Conservation (phyloP, 2,113 vertebrate genomes). For the Ancistrus triradiatus region DNA sequence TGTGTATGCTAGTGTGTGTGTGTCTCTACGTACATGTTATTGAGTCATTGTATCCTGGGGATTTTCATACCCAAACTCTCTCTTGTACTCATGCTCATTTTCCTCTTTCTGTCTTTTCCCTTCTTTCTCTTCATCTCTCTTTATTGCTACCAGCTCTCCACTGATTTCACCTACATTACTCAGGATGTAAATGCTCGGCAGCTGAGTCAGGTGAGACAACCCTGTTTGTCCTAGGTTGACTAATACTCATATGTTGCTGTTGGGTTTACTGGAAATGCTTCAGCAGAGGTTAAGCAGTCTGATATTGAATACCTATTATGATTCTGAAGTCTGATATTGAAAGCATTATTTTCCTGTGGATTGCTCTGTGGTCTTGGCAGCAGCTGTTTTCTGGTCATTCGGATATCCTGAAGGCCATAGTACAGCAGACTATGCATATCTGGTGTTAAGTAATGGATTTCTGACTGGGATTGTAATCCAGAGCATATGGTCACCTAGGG, state of each 20-base stretch:
- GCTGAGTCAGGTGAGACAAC: slow-evolving; percentile 60
- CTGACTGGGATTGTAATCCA: background rate
- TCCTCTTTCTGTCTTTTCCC: background rate
- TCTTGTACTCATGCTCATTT: background rate
- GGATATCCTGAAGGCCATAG: background rate
- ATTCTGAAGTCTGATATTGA: too few species aligned
- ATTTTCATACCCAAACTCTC: slow-evolving; percentile 8
- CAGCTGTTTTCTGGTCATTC: too few species aligned
- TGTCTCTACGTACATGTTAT: background rate
- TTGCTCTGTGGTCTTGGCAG: too few species aligned
- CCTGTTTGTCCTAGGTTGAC: background rate
- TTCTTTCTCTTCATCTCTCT: background rate
- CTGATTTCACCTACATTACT: slow-evolving; percentile 57
- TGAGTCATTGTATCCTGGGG: background rate
- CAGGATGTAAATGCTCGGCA: slow-evolving; percentile 56
- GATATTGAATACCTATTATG: too few species aligned
- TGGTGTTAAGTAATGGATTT: background rate
- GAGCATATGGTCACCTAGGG: slow-evolving; percentile 4
- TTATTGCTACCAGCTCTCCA: slow-evolving; percentile 53
- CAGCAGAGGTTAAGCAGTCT: too few species aligned
- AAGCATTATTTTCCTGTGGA: too few species aligned
- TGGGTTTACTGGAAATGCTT: background rate
- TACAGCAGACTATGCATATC: background rate
- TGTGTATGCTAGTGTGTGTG: background rate
- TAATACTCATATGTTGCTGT: too few species aligned